These are phyloP conservation scores for Torymus texanus DNA, from an alignment of 2,888 invertebrate species.

Conservation along the genomic window DNA sequence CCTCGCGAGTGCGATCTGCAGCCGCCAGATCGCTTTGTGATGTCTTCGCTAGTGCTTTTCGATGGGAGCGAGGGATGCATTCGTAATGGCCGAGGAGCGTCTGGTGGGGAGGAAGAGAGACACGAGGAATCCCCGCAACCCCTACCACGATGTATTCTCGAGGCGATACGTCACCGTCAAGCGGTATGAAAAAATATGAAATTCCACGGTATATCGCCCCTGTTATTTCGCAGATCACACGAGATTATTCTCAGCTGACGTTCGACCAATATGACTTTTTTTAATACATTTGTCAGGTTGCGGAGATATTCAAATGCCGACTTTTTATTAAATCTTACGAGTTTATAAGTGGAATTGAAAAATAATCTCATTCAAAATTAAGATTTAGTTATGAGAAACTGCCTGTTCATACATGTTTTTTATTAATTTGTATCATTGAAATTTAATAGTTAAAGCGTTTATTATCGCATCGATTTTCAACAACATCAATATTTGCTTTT, in stretches of 20 bases:
- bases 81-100: conserved; percentile 60
- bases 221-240: conserved; percentile 48
- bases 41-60: conserved; percentile 72
- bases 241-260: conserved; percentile 45
- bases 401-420: too few relatives aligned
- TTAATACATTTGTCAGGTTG: conserved; percentile 1
- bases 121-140: not conserved
- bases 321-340: conserved; percentile 22
- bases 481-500: too few relatives aligned
- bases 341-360: not conserved
- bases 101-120: conserved; percentile 29
- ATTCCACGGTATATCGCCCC: conserved; percentile 24
- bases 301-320: not conserved
- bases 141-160: conserved; percentile 50
- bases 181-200: conserved; percentile 52
- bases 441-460: too few relatives aligned
- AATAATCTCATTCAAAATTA: conserved; percentile 4
- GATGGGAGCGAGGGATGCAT: conserved; percentile 64
- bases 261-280: conserved; percentile 13
- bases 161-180: conserved; percentile 65
- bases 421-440: too few relatives aligned
- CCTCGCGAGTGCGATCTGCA: conserved; percentile 63
- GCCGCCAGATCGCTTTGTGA: conserved; percentile 71
- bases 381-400: not conserved
- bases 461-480: too few relatives aligned